These are phyloP conservation scores for Potamarius usumacintae DNA, from an alignment of 2,113 vertebrate genomes.

Conservation along the genomic window DNA sequence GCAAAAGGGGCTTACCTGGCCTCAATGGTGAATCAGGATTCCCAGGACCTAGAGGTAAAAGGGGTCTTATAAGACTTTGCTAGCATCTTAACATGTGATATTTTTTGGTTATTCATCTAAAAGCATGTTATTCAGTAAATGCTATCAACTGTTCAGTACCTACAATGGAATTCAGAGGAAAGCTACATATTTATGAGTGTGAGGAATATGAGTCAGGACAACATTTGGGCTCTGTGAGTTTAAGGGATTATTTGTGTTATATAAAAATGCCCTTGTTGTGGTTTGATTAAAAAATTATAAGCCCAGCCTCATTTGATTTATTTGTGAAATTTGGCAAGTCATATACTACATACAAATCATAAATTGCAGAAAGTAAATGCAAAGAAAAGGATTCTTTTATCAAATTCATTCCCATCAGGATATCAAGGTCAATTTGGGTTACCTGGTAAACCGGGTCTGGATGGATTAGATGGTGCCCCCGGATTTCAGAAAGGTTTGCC, in stretches of 20 bases:
- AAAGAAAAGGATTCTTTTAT: neutral
- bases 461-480: constrained; percentile 15
- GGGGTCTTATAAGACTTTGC: too few relatives aligned
- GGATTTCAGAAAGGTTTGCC: constrained; percentile 66
- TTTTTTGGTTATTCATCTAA: too few relatives aligned
- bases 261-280: neutral
- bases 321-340: neutral
- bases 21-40: constrained; percentile 11
- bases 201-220: neutral
- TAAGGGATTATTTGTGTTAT: neutral
- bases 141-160: too few relatives aligned
- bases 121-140: too few relatives aligned
- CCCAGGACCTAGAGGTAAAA: constrained; percentile 44
- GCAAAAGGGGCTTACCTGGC: constrained; percentile 27
- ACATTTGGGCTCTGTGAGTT: neutral
- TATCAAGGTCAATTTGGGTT: constrained; percentile 24
- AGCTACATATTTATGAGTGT: too few relatives aligned
- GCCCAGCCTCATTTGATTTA: neutral
- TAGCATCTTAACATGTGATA: too few relatives aligned
- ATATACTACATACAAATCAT: neutral
- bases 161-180: too few relatives aligned
- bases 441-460: constrained; percentile 19
- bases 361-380: neutral
- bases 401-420: constrained; percentile 17
- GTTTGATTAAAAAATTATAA: neutral